These are phyloP conservation scores for Cacatua alba DNA, from an alignment of 2,113 vertebrate species.

Conservation along the genomic window DNA sequence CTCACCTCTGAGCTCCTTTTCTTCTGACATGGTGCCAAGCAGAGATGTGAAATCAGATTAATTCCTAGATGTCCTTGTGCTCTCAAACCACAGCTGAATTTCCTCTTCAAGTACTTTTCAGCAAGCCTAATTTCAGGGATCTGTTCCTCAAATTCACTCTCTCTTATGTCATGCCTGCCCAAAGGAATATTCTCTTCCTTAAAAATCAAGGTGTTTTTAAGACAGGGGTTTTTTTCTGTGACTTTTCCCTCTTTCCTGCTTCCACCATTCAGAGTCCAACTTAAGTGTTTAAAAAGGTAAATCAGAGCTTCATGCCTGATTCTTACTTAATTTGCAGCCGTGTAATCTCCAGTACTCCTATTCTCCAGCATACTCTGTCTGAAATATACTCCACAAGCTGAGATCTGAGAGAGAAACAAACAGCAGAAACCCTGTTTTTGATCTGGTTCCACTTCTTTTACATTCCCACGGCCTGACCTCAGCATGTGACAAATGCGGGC, in stretches of 20 bases:
- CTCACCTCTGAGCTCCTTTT: too few relatives aligned
- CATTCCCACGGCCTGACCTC: background rate
- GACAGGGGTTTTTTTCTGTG: background rate
- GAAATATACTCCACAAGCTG: background rate
- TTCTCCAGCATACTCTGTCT: background rate
- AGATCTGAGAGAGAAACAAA: background rate
- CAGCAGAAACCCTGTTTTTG: background rate
- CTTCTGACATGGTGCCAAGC: too few relatives aligned
- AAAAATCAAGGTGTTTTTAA: background rate
- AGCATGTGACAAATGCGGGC: fast-evolving
- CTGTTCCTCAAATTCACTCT: background rate
- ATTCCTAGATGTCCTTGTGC: background rate
- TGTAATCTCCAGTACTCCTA: background rate
- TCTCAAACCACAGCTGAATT: slow-evolving; percentile 31
- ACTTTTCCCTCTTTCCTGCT: background rate
- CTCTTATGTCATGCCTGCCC: background rate
- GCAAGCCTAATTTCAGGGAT: background rate
- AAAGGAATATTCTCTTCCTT: background rate
- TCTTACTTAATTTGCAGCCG: background rate
- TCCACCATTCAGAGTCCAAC: background rate
- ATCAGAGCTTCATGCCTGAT: background rate
- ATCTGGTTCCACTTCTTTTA: background rate
- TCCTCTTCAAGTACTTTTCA: background rate
- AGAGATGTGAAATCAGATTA: too few relatives aligned
- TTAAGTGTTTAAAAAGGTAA: background rate